Base-by-base conservation (phyloP, 2,888 invertebrate species). In the Agrochola lota region DNA sequence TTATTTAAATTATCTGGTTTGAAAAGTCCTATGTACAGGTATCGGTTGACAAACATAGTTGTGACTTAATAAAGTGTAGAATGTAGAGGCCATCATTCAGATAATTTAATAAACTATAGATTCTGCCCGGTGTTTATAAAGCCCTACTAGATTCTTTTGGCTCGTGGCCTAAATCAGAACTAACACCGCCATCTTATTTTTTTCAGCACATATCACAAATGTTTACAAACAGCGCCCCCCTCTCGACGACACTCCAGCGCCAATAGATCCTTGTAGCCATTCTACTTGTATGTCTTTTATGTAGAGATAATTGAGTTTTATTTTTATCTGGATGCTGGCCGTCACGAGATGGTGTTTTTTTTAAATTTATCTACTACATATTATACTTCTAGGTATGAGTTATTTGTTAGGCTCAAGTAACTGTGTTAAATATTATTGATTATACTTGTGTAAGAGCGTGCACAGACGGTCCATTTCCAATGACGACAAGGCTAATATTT, bases 361-460 rank as follows among this genome's bases (percentile, higher is more conserved):
- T n/a, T n/a, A n/a, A 55, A 71, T 49, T 2, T 30, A 23, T 8
- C 20, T 55, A 74, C 35, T 55, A 59, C 35, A 23, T 23, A 43
- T 23, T 49, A 26, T 12, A 60, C 9, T 69, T 46, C 8, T 57
- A 40, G 30, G 20, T 64, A 69, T 68, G 43, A 70, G 20, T 66
- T 60, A 15, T 60, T 46, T 52, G 49, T 52, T 73, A 35, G 57
- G 15, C 30, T 67, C 23, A 80, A 64, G 60, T 60, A 60, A 67
- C 35, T 73, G 81, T 81, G 73, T 81, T 81, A 17, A 67, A 70
- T 81, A 78, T 73, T 62, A 78, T 57, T 78, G 26, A 60, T 72
- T 78, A 60, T 73, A 72, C 30, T 69, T 70, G 26, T 83, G n/a
- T 71, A 68, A 76, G 71, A 60, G 74, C 46, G 71, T 43, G 86